Evolutionary conservation across 2,113 vertebrate genomes (phyloP).

Genomic region (Phyllostomus discolor): DNA sequence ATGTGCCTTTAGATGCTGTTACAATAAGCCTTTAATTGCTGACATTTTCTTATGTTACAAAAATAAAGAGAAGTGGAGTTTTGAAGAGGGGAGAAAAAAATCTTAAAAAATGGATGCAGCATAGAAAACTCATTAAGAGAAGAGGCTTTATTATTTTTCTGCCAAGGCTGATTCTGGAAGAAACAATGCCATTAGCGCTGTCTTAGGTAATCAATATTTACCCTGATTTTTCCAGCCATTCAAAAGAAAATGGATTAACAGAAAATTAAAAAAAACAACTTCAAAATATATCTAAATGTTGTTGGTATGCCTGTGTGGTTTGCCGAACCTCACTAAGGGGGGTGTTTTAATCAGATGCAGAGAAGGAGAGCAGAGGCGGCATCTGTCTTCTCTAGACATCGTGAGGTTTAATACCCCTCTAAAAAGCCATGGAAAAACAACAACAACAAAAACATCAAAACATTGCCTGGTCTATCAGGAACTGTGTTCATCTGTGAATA

Average conservation of each 20-base stretch:
- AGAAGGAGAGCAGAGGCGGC: neutral
- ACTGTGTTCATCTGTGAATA: neutral
- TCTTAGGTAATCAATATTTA: conserved; percentile 49
- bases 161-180: conserved; percentile 49
- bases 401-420: neutral
- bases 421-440: neutral
- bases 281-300: neutral
- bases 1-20: neutral
- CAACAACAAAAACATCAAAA: neutral
- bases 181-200: neutral
- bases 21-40: neutral
- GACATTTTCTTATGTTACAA: neutral
- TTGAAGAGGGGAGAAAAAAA: neutral
- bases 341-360: neutral
- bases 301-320: neutral
- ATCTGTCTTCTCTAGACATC: neutral
- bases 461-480: neutral
- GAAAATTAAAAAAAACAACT: neutral
- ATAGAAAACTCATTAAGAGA: conserved; percentile 63
- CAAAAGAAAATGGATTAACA: conserved; percentile 17
- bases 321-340: neutral
- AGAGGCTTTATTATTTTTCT: conserved; percentile 12
- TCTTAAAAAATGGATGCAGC: neutral
- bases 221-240: neutral
- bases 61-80: conserved; percentile 23